Evolutionary conservation across 2,113 vertebrate species (phyloP).

Genomic region (Microcebus ravelobensis): DNA sequence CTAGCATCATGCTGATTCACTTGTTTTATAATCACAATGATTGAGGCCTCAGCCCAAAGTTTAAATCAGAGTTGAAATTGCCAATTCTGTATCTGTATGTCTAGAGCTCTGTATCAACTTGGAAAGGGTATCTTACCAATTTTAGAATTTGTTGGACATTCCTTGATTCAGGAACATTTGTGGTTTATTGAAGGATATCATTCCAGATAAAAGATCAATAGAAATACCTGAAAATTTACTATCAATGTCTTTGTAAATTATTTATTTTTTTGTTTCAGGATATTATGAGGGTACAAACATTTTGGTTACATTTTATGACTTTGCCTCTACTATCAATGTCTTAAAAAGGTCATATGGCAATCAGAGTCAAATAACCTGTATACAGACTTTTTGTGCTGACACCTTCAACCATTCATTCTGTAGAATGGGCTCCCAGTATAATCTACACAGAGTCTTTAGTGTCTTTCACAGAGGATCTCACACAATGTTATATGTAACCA

Average conservation of each 20-base stretch:
- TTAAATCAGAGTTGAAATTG: slow-evolving; percentile 25
- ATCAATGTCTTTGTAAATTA: neutral
- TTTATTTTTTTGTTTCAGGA: no score
- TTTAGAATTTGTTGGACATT: neutral
- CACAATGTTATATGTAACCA: neutral
- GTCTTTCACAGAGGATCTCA: neutral
- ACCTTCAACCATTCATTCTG: neutral
- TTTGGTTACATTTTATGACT: no score
- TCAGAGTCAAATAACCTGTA: neutral
- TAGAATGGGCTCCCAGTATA: neutral
- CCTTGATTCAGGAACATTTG: slow-evolving; percentile 4
- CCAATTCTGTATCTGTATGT: neutral
- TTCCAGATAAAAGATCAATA: slow-evolving; percentile 4
- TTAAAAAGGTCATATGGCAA: neutral
- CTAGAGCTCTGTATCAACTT: neutral
- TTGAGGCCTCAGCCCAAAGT: neutral
- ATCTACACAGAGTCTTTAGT: neutral
- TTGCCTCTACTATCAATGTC: neutral
- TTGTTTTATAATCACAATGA: slow-evolving; percentile 6
- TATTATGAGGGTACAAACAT: no score
- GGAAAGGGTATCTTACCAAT: neutral
- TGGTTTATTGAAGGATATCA: neutral
- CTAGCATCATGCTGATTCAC: neutral
- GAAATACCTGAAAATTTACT: slow-evolving; percentile 14
- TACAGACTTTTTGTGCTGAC: neutral